These are phyloP conservation scores for Microdon myrmicae DNA, from an alignment of 2,888 invertebrate genomes.

Conservation along the genomic window DNA sequence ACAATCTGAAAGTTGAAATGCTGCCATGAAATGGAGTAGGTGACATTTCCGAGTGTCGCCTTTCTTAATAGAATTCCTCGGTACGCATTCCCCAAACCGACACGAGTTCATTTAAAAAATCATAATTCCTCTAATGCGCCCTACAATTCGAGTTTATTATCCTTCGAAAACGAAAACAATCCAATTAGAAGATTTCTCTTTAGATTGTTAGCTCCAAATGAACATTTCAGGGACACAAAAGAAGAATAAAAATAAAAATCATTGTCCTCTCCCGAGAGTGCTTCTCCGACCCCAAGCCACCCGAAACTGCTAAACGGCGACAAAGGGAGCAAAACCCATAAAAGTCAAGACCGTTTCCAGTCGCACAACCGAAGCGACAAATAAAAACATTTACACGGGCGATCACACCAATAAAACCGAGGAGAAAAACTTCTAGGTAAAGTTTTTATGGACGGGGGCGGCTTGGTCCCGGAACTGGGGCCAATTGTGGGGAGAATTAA, in stretches of 20 bases:
- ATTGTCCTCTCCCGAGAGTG: background rate
- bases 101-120: constrained; percentile 13
- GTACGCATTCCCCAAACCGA: too few species aligned
- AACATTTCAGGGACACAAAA: constrained; percentile 18
- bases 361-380: constrained; percentile 25
- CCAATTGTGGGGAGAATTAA: constrained; percentile 14
- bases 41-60: too few species aligned
- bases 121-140: constrained; percentile 4
- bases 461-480: too few species aligned
- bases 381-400: constrained; percentile 31
- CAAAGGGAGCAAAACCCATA: constrained; percentile 4
- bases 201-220: constrained; percentile 17
- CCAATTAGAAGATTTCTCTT: constrained; percentile 22
- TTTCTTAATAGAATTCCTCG: too few species aligned
- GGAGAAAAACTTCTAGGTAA: background rate
- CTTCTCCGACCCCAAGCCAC: background rate
- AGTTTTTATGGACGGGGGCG: too few species aligned
- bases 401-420: constrained; percentile 7
- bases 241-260: constrained; percentile 29
- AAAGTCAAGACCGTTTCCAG: constrained; percentile 12
- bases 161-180: constrained; percentile 15
- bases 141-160: constrained; percentile 14
- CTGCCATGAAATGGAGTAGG: too few species aligned
- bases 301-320: too few species aligned
- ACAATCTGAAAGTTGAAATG: too few species aligned